phyloP scores from a whole-genome alignment of 2,113 vertebrate species.

The Nyctibius bracteatus region DNA sequence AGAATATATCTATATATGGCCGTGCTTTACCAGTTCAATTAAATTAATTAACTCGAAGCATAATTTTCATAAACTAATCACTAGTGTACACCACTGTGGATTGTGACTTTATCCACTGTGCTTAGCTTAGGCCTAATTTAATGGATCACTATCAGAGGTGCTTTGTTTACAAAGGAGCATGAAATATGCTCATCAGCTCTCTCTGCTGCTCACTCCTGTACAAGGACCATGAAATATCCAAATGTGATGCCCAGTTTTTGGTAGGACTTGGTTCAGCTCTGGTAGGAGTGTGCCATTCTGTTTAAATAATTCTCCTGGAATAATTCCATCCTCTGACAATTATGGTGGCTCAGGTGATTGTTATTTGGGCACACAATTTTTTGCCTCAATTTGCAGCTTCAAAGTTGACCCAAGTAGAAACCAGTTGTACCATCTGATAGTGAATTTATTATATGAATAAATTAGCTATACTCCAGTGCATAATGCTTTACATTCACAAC shows the following conservation, averaged over 20 bases:
- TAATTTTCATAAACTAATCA: slow-evolving; percentile 14
- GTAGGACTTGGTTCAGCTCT: neutral
- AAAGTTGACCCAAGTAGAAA: neutral
- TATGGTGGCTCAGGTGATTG: neutral
- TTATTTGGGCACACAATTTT: neutral
- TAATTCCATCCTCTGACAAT: neutral
- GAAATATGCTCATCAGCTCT: neutral
- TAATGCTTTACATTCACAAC: neutral
- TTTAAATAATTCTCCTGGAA: neutral
- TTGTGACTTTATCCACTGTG: neutral
- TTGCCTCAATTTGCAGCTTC: neutral
- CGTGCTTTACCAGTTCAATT: neutral
- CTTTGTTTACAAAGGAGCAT: neutral
- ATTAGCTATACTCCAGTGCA: neutral
- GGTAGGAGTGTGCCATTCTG: neutral
- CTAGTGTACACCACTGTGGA: neutral
- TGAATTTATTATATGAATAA: neutral
- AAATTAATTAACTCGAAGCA: neutral
- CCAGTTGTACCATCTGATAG: neutral
- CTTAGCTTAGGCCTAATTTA: neutral
- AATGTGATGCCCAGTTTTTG: neutral
- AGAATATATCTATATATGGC: neutral
- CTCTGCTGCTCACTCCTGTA: neutral
- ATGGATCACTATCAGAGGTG: neutral
- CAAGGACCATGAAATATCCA: neutral